Evolutionary conservation across 2,888 invertebrate genomes (phyloP).

Genomic region (Scaptomyza cyrtandrae): DNA sequence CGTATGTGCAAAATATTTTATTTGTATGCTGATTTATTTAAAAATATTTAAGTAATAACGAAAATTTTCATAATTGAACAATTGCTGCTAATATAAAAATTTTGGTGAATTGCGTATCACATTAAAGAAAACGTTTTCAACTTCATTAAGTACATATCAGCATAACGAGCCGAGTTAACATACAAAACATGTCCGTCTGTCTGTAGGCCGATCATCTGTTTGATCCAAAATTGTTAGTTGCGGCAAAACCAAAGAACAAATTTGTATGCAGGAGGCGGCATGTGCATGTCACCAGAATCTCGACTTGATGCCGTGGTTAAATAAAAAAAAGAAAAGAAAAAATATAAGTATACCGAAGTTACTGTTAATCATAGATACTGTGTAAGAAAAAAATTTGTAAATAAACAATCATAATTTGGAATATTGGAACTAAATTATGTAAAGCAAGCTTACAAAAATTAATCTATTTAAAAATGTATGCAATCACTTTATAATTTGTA

Average conservation of each 20-base stretch:
- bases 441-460: neutral
- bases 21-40: neutral
- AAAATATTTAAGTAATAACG: neutral
- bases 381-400: neutral
- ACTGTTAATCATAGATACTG: neutral
- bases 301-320: slow-evolving; percentile 90
- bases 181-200: neutral
- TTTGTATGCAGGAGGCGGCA: slow-evolving; percentile 93
- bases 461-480: neutral
- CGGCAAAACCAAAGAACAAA: slow-evolving; percentile 95
- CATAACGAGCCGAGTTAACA: neutral
- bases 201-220: neutral
- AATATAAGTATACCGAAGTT: slow-evolving; percentile 66
- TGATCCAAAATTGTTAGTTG: slow-evolving; percentile 86
- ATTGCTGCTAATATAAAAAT: neutral
- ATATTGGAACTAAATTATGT: neutral
- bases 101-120: neutral
- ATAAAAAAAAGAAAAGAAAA: slow-evolving; percentile 85
- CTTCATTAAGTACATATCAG: neutral
- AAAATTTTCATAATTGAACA: neutral
- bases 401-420: neutral
- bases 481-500: neutral
- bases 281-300: slow-evolving; percentile 90
- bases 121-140: neutral
- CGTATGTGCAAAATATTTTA: neutral